Conservation (phyloP, 2,888 invertebrate genomes). For the Cheilosia impressa region DNA sequence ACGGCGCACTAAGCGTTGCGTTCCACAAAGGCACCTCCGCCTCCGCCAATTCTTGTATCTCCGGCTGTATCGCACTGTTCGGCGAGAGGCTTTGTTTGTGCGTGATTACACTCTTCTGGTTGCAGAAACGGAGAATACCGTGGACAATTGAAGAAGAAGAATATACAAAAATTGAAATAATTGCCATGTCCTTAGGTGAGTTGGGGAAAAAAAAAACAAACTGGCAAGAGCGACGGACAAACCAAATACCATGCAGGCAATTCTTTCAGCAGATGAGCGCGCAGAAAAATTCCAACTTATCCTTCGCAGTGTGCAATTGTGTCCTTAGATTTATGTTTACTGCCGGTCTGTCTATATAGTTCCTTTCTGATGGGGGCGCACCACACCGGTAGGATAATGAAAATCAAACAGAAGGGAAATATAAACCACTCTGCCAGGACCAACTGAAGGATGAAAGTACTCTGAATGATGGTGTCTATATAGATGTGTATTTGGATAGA, state of each 20-base stretch:
- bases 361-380: constrained; percentile 22
- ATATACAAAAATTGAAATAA: constrained; percentile 46
- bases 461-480: constrained; percentile 32
- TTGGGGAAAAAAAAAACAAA: neutral
- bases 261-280: constrained; percentile 29
- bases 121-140: constrained; percentile 5
- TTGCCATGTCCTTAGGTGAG: constrained; percentile 36
- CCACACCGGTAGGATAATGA: constrained; percentile 47
- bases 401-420: constrained; percentile 53
- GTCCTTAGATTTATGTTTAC: constrained; percentile 60
- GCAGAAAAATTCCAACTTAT: constrained; percentile 6
- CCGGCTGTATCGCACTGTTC: neutral
- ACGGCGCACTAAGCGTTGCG: constrained; percentile 29
- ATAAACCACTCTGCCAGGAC: constrained; percentile 33
- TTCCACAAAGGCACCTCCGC: constrained; percentile 30
- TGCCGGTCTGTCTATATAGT: constrained; percentile 56
- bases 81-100: neutral
- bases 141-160: constrained; percentile 43
- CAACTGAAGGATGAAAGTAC: constrained; percentile 29
- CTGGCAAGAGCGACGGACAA: constrained; percentile 15
- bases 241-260: constrained; percentile 35
- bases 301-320: constrained; percentile 45
- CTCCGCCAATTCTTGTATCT: constrained; percentile 1
- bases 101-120: constrained; percentile 29
- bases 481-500: constrained; percentile 5